Conservation (phyloP, 2,113 vertebrate species). For the Gymnarchus niloticus region DNA sequence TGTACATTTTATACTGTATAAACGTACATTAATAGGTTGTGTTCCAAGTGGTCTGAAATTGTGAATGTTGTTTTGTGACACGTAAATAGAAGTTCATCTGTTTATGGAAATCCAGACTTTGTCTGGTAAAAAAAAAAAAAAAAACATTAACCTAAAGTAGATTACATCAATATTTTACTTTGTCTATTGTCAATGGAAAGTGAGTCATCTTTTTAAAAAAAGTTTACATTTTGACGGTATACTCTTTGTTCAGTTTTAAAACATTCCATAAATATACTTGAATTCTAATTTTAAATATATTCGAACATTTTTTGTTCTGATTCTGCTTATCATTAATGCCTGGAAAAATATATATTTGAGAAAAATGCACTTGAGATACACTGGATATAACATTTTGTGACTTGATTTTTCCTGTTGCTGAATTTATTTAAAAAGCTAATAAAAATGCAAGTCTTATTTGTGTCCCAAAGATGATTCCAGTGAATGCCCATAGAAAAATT, state of each 20-base stretch:
- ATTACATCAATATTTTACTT: slow-evolving; percentile 75
- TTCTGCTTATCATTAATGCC: slow-evolving; percentile 85
- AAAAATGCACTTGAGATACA: slow-evolving; percentile 76
- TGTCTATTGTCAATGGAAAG: slow-evolving; percentile 74
- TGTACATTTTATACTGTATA: slow-evolving; percentile 93
- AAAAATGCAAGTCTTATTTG: slow-evolving; percentile 85
- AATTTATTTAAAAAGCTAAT: slow-evolving; percentile 99
- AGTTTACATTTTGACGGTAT: slow-evolving; percentile 98
- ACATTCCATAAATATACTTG: slow-evolving; percentile 99
- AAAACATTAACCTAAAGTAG: slow-evolving; percentile 73
- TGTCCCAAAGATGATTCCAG: slow-evolving; percentile 40
- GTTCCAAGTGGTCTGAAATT: slow-evolving; percentile 89
- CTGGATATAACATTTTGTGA: slow-evolving; percentile 98
- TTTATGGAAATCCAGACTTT: slow-evolving; percentile 74
- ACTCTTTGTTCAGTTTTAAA: slow-evolving; percentile 85
- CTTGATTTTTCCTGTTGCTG: slow-evolving; percentile 78
- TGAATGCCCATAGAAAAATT: neutral
- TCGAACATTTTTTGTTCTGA: slow-evolving; percentile 76
- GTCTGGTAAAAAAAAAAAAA: slow-evolving; percentile 70
- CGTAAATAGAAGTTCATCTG: slow-evolving; percentile 81
- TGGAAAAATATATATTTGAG: slow-evolving; percentile 66
- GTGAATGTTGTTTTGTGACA: slow-evolving; percentile 98
- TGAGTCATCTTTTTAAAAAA: slow-evolving; percentile 69
- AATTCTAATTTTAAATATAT: slow-evolving; percentile 99
- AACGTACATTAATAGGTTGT: slow-evolving; percentile 79